phyloP scores from a whole-genome alignment of 2,888 invertebrate genomes.

The Ectemnius cavifrons region DNA sequence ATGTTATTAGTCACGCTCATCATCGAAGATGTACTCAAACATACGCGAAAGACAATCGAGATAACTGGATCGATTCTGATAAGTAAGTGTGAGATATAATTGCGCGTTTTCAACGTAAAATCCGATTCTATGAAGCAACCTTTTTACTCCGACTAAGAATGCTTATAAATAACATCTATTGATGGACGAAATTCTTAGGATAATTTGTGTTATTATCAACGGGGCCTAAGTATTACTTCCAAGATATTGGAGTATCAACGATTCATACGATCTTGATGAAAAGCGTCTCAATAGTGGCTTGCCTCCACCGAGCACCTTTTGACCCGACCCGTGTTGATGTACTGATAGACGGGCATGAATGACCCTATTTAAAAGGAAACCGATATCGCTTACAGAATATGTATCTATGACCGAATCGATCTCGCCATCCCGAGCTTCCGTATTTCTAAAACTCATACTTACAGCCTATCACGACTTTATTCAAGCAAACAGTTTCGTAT shows the following conservation, averaged over 20 bases:
- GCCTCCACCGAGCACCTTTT: constrained; percentile 53
- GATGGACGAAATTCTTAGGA: constrained; percentile 18
- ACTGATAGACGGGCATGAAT: constrained; percentile 58
- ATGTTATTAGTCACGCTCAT: background rate
- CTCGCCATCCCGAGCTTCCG: background rate
- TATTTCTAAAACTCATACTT: constrained; percentile 70
- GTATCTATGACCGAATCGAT: constrained; percentile 1
- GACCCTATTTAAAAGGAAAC: constrained; percentile 44
- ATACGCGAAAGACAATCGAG: background rate
- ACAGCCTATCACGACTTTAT: constrained; percentile 81
- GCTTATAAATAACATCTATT: constrained; percentile 26
- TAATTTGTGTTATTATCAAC: constrained; percentile 40
- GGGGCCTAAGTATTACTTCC: constrained; percentile 45
- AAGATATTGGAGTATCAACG: constrained; percentile 42
- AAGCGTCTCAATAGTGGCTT: constrained; percentile 48
- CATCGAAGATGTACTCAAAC: background rate
- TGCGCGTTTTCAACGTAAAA: constrained; percentile 11
- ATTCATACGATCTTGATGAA: constrained; percentile 41
- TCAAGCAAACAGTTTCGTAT: constrained; percentile 79
- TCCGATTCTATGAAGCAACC: background rate
- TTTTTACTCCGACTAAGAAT: constrained; percentile 1
- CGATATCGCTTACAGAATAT: constrained; percentile 23
- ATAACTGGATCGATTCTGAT: background rate
- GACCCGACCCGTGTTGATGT: constrained; percentile 59
- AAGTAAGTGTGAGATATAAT: background rate